These are phyloP conservation scores for Eupeodes corollae DNA, from an alignment of 1,140 invertebrate species.

Conservation along the genomic window DNA sequence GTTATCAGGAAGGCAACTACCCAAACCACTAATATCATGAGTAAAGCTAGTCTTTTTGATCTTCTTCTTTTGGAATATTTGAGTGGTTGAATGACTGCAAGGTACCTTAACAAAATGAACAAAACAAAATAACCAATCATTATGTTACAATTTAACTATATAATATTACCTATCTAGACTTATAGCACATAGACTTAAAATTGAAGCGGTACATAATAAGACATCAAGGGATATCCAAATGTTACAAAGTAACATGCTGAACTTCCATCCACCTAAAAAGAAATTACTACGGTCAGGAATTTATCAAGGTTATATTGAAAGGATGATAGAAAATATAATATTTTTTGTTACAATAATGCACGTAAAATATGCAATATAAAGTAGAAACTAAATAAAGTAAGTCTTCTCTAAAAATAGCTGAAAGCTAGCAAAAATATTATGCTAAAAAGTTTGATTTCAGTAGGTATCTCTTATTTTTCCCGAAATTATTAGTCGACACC, in stretches of 20 bases:
- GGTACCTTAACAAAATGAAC: constrained; percentile 54
- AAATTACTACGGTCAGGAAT: too few relatives aligned
- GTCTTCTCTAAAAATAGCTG: too few relatives aligned
- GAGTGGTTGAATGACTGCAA: constrained; percentile 75
- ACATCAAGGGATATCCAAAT: constrained; percentile 91
- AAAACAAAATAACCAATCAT: constrained; percentile 12
- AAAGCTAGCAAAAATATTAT: too few relatives aligned
- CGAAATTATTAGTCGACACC: too few relatives aligned
- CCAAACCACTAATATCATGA: constrained; percentile 77
- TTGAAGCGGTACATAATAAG: constrained; percentile 77
- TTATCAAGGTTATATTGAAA: too few relatives aligned
- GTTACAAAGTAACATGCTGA: constrained; percentile 69
- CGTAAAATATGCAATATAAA: too few relatives aligned
- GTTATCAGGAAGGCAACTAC: constrained; percentile 66
- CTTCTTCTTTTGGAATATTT: constrained; percentile 66
- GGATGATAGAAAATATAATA: too few relatives aligned
- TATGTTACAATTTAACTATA: constrained; percentile 10
- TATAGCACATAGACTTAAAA: constrained; percentile 70
- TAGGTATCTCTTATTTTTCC: too few relatives aligned
- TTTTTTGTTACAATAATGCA: too few relatives aligned
- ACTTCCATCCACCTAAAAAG: constrained; percentile 56
- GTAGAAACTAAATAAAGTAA: too few relatives aligned
- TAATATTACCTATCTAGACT: constrained; percentile 56
- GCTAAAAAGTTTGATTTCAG: too few relatives aligned
- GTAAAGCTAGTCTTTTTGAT: constrained; percentile 62